Evolutionary conservation across 2,888 invertebrate genomes (phyloP).

Genomic region (Sarcophaga caerulescens): DNA sequence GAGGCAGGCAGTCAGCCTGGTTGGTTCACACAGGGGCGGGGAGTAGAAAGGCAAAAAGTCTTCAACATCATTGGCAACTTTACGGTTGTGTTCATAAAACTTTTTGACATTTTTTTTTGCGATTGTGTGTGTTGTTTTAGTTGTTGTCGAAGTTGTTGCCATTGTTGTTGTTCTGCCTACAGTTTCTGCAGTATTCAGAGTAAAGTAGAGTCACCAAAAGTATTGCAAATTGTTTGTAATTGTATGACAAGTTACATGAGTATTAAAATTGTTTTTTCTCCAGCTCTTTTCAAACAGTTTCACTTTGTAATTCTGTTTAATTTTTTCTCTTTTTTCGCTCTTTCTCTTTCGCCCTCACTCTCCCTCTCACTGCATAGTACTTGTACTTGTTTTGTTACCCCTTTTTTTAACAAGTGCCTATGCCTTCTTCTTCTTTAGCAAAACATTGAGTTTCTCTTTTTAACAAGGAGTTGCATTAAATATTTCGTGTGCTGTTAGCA

Average conservation of each 20-base stretch:
- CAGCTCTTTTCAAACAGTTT: constrained; percentile 31
- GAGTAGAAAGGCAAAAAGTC: background rate
- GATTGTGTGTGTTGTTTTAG: constrained; percentile 28
- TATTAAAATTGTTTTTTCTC: constrained; percentile 42
- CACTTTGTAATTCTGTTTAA: constrained; percentile 35
- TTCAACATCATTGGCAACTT: constrained; percentile 63
- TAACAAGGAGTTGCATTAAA: constrained; percentile 23
- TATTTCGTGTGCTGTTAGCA: background rate
- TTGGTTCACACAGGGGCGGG: background rate
- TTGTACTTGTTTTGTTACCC: constrained; percentile 24
- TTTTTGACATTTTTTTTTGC: constrained; percentile 57
- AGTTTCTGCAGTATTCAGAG: constrained; percentile 19
- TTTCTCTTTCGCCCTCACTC: too few species aligned
- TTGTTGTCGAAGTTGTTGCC: constrained; percentile 14
- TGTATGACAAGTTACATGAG: constrained; percentile 65
- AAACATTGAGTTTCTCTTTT: background rate
- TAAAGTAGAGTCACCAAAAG: constrained; percentile 43
- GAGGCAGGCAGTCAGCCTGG: constrained; percentile 25
- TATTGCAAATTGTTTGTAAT: constrained; percentile 62
- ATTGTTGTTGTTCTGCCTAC: constrained; percentile 36
- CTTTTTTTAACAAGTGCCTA: constrained; percentile 20
- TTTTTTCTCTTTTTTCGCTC: background rate
- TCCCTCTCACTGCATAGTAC: background rate
- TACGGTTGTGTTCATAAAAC: constrained; percentile 63
- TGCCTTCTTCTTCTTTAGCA: constrained; percentile 1